Evolutionary conservation across 2,888 invertebrate species (phyloP).

Genomic region (Emmelina monodactyla): DNA sequence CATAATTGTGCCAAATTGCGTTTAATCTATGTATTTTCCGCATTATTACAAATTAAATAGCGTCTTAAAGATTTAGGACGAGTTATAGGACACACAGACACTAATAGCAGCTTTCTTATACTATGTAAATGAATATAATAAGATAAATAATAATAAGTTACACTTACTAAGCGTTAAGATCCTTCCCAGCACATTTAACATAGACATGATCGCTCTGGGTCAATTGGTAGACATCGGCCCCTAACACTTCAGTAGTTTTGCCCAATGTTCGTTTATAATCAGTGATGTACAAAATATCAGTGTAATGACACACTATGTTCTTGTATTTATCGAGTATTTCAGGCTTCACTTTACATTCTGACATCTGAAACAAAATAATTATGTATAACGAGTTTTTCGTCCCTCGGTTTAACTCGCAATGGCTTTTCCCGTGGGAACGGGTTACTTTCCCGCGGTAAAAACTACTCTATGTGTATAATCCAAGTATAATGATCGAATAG

Average conservation of each 20-base stretch:
- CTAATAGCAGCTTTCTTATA: not conserved
- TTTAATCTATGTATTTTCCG: too few relatives aligned
- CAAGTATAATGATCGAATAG: too few relatives aligned
- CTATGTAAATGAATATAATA: slow-evolving; percentile 2
- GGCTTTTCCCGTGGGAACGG: too few relatives aligned
- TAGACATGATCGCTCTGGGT: slow-evolving; percentile 75
- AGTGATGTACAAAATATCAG: not conserved
- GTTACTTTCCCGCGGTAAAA: too few relatives aligned
- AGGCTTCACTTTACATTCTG: not conserved
- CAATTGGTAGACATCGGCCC: slow-evolving; percentile 68
- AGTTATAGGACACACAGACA: slow-evolving; percentile 23
- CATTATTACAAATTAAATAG: too few relatives aligned
- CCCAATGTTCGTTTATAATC: not conserved
- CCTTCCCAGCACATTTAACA: slow-evolving; percentile 63
- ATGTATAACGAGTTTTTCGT: too few relatives aligned
- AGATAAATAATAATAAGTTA: not conserved
- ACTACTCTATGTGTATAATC: too few relatives aligned
- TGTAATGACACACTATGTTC: not conserved
- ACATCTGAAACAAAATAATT: not conserved
- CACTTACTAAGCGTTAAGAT: slow-evolving; percentile 23
- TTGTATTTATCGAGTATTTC: not conserved
- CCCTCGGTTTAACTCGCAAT: too few relatives aligned
- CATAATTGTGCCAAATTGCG: too few relatives aligned
- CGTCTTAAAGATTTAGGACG: too few relatives aligned
- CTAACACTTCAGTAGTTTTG: slow-evolving; percentile 44